phyloP scores from a whole-genome alignment of 2,113 vertebrate genomes.

The Daubentonia madagascariensis region DNA sequence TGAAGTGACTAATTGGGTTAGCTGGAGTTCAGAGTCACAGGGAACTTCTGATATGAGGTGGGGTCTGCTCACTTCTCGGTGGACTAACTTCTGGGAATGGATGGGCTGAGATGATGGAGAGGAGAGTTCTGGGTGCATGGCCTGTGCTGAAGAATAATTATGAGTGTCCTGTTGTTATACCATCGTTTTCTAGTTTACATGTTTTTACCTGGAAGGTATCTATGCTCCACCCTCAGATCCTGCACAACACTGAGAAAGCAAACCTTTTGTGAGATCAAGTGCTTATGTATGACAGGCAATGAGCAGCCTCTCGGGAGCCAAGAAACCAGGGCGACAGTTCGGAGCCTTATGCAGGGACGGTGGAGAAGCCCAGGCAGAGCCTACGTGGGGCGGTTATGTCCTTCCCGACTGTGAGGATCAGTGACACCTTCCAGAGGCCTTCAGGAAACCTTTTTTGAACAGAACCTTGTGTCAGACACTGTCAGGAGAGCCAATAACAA shows the following conservation, averaged over 20 bases:
- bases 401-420: not conserved
- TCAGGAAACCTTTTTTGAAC: not conserved
- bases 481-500: not conserved
- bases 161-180: rapidly evolving
- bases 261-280: no score
- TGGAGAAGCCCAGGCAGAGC: not conserved
- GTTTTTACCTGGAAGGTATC: not conserved
- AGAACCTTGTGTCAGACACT: not conserved
- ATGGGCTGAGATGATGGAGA: not conserved
- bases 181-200: rapidly evolving
- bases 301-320: not conserved
- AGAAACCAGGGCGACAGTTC: not conserved
- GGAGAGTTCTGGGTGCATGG: not conserved
- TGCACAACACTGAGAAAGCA: rapidly evolving
- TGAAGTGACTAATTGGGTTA: not conserved
- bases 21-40: not conserved
- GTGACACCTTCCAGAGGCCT: not conserved
- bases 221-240: not conserved
- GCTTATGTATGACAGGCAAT: rapidly evolving
- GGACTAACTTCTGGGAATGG: not conserved
- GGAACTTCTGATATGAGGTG: not conserved
- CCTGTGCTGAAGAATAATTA: not conserved
- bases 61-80: not conserved
- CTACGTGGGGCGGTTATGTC: rapidly evolving
- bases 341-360: not conserved